Percentiles rank a stretch among this genome's conserved stretches.
These are phyloP conservation scores for Phoeniculus purpureus DNA, from an alignment of 2,797 vertebrate species.

Conservation along the genomic window DNA sequence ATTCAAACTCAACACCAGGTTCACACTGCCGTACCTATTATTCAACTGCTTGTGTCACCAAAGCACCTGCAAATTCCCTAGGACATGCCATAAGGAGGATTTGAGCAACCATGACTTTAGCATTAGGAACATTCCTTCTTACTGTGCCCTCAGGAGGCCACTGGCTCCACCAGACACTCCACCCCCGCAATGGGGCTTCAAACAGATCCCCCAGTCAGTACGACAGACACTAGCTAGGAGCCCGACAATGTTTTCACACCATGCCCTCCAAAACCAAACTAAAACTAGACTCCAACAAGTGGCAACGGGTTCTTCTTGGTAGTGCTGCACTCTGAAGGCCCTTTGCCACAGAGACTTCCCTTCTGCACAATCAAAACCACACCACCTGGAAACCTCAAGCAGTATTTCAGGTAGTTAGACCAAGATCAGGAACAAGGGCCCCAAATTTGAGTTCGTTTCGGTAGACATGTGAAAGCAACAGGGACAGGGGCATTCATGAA, in stretches of 20 bases:
- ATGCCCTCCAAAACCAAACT: not conserved
- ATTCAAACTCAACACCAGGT: not conserved
- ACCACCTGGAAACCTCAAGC: not conserved
- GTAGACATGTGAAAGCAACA: not conserved
- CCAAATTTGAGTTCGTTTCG: not conserved
- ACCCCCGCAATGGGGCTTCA: not conserved
- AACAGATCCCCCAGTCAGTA: not conserved
- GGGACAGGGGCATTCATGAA: not conserved
- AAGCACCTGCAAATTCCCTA: not conserved
- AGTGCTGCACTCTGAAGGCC: not conserved
- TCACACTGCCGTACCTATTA: not conserved
- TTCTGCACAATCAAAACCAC: not conserved
- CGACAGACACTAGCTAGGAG: not conserved
- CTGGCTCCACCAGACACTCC: not conserved
- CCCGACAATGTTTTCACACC: not conserved
- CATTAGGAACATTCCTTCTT: not conserved
- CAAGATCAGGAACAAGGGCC: not conserved
- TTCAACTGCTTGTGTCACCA: not conserved
- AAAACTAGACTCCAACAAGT: not conserved
- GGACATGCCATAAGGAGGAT: not conserved
- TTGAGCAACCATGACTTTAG: not conserved
- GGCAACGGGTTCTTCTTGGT: not conserved
- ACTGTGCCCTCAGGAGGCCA: not conserved
- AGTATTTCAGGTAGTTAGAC: not conserved
- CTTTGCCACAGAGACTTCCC: not conserved